phyloP scores from a whole-genome alignment of 2,113 vertebrate species.

The Dermatemys mawii region DNA sequence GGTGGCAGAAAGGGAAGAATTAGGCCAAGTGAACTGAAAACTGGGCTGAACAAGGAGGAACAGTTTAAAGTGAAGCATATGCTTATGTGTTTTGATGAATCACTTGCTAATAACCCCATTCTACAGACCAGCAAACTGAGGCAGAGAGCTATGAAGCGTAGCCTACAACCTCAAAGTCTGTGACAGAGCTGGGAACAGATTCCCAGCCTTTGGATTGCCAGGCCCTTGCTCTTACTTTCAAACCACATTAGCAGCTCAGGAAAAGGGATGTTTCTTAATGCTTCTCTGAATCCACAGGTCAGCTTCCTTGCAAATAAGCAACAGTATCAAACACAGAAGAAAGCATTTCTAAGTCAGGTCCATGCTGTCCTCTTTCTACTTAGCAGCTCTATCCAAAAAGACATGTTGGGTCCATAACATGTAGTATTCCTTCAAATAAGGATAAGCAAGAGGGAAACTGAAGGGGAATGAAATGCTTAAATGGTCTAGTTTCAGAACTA shows the following conservation, averaged over 20 bases:
- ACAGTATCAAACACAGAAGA: background rate
- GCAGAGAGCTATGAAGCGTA: background rate
- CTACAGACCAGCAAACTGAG: background rate
- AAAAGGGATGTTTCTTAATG: background rate
- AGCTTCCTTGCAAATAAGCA: background rate
- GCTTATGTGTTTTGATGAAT: background rate
- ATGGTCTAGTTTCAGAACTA: background rate
- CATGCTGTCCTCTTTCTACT: background rate
- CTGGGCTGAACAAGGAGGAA: background rate
- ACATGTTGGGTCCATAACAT: background rate
- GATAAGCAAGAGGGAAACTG: background rate
- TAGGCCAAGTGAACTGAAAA: background rate
- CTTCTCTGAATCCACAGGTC: background rate
- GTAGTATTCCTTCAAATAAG: background rate
- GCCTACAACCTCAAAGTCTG: background rate
- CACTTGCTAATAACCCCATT: background rate
- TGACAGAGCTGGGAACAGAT: background rate
- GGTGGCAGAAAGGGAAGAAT: background rate
- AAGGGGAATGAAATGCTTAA: background rate
- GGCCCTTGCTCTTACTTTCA: background rate
- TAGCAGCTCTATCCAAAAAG: background rate
- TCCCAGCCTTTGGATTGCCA: background rate
- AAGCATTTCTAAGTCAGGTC: rapidly evolving
- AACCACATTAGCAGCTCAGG: background rate
- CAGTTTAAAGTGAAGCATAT: background rate